Evolutionary conservation across 2,888 invertebrate genomes (phyloP).

Genomic region (Muscina levida): DNA sequence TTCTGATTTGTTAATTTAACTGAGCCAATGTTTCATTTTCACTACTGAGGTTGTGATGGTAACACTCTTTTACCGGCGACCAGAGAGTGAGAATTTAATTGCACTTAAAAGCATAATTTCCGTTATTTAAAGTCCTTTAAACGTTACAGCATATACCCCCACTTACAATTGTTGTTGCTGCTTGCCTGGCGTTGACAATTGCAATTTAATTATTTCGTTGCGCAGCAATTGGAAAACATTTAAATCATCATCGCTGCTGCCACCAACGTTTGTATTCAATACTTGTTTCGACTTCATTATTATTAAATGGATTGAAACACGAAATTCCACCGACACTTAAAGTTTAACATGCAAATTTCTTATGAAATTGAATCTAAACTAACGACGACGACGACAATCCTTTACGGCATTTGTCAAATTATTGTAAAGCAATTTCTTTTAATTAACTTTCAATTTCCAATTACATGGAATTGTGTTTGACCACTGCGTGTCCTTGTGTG

Average conservation of each 20-base stretch:
- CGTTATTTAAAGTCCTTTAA: neutral
- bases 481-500: slow-evolving; percentile 41
- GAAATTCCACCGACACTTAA: neutral
- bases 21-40: neutral
- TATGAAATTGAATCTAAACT: neutral
- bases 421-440: slow-evolving; percentile 40
- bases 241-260: slow-evolving; percentile 12
- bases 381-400: no score
- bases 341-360: slow-evolving; percentile 34
- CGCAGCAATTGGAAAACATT: slow-evolving; percentile 50
- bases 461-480: slow-evolving; percentile 38
- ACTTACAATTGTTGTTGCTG: slow-evolving; percentile 39
- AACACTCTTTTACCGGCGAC: neutral
- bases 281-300: slow-evolving; percentile 26
- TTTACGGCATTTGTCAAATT: no score
- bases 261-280: neutral
- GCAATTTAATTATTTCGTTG: slow-evolving; percentile 35
- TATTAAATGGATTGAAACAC: slow-evolving; percentile 14
- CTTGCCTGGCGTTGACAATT: slow-evolving; percentile 27
- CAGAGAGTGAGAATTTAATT: neutral
- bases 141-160: slow-evolving; percentile 1
- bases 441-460: slow-evolving; percentile 45
- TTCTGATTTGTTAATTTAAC: neutral
- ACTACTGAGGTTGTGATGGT: slow-evolving; percentile 10
- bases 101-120: neutral